phyloP scores from a whole-genome alignment of 2,888 invertebrate species.

The Copidosoma aretas region DNA sequence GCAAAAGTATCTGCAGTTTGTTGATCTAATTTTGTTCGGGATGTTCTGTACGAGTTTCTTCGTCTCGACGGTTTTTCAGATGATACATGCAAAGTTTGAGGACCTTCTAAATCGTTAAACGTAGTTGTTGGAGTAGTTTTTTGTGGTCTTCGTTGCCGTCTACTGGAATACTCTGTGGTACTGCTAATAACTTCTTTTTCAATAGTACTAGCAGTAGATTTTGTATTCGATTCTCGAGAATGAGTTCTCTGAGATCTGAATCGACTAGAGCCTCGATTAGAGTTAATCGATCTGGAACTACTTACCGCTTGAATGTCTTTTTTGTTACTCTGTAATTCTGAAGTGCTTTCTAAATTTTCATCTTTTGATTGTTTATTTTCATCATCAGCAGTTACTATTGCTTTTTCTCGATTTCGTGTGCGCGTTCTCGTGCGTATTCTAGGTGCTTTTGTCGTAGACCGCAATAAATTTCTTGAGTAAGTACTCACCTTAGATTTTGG shows the following conservation, averaged over 20 bases:
- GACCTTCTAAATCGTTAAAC: conserved; percentile 11
- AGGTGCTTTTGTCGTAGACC: conserved; percentile 47
- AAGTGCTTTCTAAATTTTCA: conserved; percentile 35
- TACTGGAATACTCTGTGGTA: conserved; percentile 13
- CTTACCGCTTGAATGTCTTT: conserved; percentile 35
- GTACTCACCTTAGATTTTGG: conserved; percentile 60
- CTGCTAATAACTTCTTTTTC: conserved; percentile 15
- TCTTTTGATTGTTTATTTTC: conserved; percentile 33
- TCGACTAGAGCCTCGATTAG: conserved; percentile 44
- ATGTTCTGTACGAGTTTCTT: conserved; percentile 20
- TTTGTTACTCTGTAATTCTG: conserved; percentile 35
- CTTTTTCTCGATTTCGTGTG: conserved; percentile 51
- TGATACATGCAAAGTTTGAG: conserved; percentile 8
- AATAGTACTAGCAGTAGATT: conserved; percentile 4
- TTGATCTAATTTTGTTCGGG: conserved; percentile 31
- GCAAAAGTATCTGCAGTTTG: conserved; percentile 30
- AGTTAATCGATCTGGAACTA: conserved; percentile 38
- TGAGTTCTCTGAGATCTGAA: conserved; percentile 26
- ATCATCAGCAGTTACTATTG: conserved; percentile 43
- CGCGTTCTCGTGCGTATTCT: conserved; percentile 43
- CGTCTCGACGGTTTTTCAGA: conserved; percentile 17
- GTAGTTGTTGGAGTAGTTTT: conserved; percentile 17
- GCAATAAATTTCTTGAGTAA: conserved; percentile 57
- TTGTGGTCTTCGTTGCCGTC: conserved; percentile 34
- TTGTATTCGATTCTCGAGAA: conserved; percentile 19